These are phyloP conservation scores for Botia kubotai DNA, from an alignment of 2,797 vertebrate genomes.

Conservation along the genomic window DNA sequence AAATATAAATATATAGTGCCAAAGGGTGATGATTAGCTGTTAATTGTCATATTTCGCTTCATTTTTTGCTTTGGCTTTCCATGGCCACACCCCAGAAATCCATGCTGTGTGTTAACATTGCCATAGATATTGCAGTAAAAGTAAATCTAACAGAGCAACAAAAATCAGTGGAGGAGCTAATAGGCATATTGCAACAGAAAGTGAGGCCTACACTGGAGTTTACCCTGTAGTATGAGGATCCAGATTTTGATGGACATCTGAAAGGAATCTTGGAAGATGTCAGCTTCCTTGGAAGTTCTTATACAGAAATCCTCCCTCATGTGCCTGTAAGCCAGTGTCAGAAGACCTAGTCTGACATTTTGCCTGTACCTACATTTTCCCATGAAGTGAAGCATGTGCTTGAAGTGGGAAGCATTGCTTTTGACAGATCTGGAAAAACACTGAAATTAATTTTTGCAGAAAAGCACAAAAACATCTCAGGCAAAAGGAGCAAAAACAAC, in stretches of 20 bases:
- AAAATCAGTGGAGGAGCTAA: slow-evolving; percentile 22
- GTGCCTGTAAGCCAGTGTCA: slow-evolving; percentile 5
- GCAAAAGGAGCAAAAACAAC: slow-evolving; percentile 11
- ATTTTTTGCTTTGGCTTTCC: too few species aligned
- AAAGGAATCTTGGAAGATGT: background rate
- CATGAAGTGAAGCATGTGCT: slow-evolving; percentile 6
- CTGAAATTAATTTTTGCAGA: slow-evolving; percentile 6
- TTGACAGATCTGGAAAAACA: background rate
- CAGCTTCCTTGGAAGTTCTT: background rate
- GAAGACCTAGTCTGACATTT: slow-evolving; percentile 10
- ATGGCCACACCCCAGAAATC: background rate
- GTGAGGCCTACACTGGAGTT: slow-evolving; percentile 26
- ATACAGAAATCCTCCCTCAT: slow-evolving; percentile 7
- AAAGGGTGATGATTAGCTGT: too few species aligned
- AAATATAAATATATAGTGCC: too few species aligned
- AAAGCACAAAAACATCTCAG: slow-evolving; percentile 24
- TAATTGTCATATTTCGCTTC: too few species aligned
- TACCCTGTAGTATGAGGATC: slow-evolving; percentile 30
- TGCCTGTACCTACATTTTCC: slow-evolving; percentile 22
- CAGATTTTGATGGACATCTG: slow-evolving; percentile 39
- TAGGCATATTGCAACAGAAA: slow-evolving; percentile 4
- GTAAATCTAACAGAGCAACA: background rate
- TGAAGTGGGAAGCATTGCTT: slow-evolving; percentile 16
- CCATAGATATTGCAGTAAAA: slow-evolving; percentile 7
- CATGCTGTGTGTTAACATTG: background rate